Percentiles rank a stretch among this genome's conserved stretches.
Evolutionary conservation across 2,888 invertebrate species (phyloP).

Genomic region (Drosophila suboccidentalis): DNA sequence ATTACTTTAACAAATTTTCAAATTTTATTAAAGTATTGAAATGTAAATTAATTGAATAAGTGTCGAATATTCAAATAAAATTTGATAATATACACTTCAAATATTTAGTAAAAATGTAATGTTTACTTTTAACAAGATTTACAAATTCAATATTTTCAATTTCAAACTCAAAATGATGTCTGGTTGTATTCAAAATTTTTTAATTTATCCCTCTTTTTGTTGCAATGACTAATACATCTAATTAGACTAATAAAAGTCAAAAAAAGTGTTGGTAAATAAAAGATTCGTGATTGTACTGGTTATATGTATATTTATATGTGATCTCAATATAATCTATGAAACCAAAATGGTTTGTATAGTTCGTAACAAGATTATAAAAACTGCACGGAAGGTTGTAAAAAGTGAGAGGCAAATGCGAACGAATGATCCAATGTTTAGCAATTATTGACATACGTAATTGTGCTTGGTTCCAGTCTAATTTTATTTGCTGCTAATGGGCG

Average conservation of each 20-base stretch:
- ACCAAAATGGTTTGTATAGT: too few relatives aligned
- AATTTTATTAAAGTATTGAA: too few relatives aligned
- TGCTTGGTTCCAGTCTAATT: conserved; percentile 23
- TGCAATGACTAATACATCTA: too few relatives aligned
- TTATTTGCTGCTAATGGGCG: conserved; percentile 40
- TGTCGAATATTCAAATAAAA: too few relatives aligned
- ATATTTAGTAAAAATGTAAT: not conserved
- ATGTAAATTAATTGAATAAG: too few relatives aligned
- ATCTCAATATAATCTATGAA: not conserved
- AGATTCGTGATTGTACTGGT: not conserved
- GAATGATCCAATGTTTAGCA: conserved; percentile 25
- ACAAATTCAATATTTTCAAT: too few relatives aligned
- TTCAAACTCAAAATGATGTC: too few relatives aligned
- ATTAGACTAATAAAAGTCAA: not conserved
- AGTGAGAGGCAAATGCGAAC: conserved; percentile 17
- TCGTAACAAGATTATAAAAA: not conserved
- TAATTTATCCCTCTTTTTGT: not conserved
- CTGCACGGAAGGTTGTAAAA: not conserved
- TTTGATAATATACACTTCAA: too few relatives aligned
- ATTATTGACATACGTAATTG: conserved; percentile 59
- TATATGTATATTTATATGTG: not conserved
- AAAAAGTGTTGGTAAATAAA: not conserved
- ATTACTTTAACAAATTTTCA: not conserved
- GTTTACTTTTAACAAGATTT: too few relatives aligned
- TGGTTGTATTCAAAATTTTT: too few relatives aligned